These are phyloP conservation scores for Himalopsyche anomala DNA, from an alignment of 2,888 invertebrate genomes.

Conservation along the genomic window DNA sequence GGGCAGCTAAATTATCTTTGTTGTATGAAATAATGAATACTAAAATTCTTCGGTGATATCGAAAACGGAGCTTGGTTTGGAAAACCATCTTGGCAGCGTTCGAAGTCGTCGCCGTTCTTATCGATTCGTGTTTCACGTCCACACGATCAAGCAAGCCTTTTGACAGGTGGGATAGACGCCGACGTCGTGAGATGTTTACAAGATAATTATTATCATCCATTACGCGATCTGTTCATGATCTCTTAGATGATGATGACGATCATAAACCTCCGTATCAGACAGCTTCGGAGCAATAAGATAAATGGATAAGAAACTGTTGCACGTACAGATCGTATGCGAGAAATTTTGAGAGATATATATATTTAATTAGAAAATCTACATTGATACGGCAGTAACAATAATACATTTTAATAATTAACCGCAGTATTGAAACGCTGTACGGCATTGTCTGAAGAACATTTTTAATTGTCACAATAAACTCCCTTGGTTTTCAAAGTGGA, in stretches of 20 bases:
- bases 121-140: conserved; percentile 28
- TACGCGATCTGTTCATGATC: conserved; percentile 31
- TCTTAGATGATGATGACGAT: neutral
- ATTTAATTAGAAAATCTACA: neutral
- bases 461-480: too few relatives aligned
- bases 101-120: neutral
- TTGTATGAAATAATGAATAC: too few relatives aligned
- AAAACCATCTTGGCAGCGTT: too few relatives aligned
- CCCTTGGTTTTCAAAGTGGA: too few relatives aligned
- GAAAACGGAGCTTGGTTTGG: neutral
- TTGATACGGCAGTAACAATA: neutral
- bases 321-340: neutral
- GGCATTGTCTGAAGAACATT: too few relatives aligned
- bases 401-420: too few relatives aligned
- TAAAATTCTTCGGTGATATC: neutral
- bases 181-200: conserved; percentile 38
- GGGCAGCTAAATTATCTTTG: too few relatives aligned
- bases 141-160: neutral
- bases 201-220: conserved; percentile 38
- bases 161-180: conserved; percentile 23
- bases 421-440: too few relatives aligned
- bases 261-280: neutral
- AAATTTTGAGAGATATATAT: neutral
- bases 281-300: conserved; percentile 3
- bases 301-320: neutral